phyloP scores from a whole-genome alignment of 2,797 vertebrate species.

The Gymnoscopelus braueri region DNA sequence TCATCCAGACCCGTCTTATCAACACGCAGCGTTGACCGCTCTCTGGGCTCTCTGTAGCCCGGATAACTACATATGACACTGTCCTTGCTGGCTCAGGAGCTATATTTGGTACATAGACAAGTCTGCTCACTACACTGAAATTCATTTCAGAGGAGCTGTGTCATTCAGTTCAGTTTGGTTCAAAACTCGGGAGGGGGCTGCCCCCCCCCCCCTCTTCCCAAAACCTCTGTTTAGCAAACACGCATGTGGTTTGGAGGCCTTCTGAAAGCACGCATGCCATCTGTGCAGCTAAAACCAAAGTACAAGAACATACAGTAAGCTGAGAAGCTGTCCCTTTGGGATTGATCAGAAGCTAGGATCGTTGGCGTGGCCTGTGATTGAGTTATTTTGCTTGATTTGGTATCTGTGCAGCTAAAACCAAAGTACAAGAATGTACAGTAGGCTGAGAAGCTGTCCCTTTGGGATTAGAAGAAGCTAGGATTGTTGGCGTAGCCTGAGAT shows the following conservation, averaged over 20 bases:
- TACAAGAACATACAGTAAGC: background rate
- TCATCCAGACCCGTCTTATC: conserved; percentile 14
- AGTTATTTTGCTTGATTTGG: conserved; percentile 20
- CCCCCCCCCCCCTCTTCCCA: background rate
- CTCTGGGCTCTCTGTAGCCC: background rate
- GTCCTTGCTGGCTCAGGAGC: conserved; percentile 25
- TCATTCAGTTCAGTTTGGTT: background rate
- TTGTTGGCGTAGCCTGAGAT: background rate
- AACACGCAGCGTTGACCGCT: background rate
- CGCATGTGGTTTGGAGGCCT: conserved; percentile 25
- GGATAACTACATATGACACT: conserved; percentile 1
- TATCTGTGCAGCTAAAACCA: conserved; percentile 17
- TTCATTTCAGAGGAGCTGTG: conserved; percentile 28
- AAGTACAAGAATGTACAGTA: background rate
- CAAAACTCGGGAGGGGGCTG: background rate
- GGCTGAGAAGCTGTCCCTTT: conserved; percentile 9
- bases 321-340: conserved; percentile 22
- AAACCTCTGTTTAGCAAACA: conserved; percentile 37
- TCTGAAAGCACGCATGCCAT: conserved; percentile 30
- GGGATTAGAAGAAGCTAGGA: conserved; percentile 17
- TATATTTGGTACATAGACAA: conserved; percentile 3
- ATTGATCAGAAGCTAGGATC: conserved; percentile 19
- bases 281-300: conserved; percentile 2
- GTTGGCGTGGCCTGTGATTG: background rate
- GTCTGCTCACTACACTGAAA: conserved; percentile 14